Evolutionary conservation across 2,113 vertebrate genomes (phyloP), one percentile per base, ranked within the genome.

Genomic region (Thomomys bottae): DNA sequence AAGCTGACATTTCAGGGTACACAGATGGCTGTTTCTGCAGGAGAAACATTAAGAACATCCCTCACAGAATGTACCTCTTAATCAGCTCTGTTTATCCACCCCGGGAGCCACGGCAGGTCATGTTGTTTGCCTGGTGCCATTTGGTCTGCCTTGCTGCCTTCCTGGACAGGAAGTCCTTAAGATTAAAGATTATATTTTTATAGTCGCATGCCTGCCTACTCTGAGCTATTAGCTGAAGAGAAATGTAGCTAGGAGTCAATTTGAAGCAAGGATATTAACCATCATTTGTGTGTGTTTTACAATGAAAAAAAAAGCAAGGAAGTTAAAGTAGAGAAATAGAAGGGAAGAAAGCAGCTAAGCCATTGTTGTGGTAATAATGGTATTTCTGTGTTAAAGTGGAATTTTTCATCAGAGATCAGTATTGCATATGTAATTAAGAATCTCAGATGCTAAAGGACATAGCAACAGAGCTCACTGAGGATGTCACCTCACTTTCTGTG

Each of bases 81-180:
- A 96, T 96, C 96, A 94, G 90, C n/a, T 84, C 90, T 98, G 97
- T 97, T 98, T 97, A 97, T 97, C 96, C 97, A 92, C n/a, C 7
- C 89, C 63, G 85, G 90, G 96, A 96, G 95, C 97, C 96, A 88
- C 26, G 0, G 81, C 76, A 57, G 96, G 97, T 97, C 97, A 97
- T 34, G 79, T 96, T 87, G 95, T 87, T 96, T 9, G 0, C 95
- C 88, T 96, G 98, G 97, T 98, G 98, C 97, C 97, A 17, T 96
- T 97, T 89, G 96, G 98, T 98, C 98, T 98, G 97, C 96, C 92
- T 94, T 94, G 96, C 96, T 76, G 91, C 96, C 87, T 97, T 96
- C 97, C 97, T 94, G 97, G 94, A 95, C 97, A 96, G 98, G 98
- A 98, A 98, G 98, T 98, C 96, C 97, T 98, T 98, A 97, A 98